phyloP scores from a whole-genome alignment of 2,888 invertebrate genomes.

The Hyalella azteca region DNA sequence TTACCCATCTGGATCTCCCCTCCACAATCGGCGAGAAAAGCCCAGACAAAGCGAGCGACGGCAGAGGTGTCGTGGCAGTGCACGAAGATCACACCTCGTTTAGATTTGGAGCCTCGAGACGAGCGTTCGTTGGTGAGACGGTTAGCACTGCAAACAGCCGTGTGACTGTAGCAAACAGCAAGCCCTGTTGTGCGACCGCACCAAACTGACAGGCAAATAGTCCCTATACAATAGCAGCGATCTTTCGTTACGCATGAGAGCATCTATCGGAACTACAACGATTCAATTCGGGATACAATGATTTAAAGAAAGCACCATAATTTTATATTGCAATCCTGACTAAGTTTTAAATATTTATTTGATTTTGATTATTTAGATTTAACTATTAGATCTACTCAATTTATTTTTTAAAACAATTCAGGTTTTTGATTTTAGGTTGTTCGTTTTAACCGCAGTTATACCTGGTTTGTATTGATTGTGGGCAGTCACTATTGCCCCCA shows the following conservation, averaged over 20 bases:
- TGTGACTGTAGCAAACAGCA: slow-evolving; percentile 26
- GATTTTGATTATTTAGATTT: too few relatives aligned
- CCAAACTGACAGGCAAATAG: slow-evolving; percentile 11
- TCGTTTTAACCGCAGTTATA: too few relatives aligned
- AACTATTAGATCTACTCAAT: too few relatives aligned
- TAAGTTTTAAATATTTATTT: too few relatives aligned
- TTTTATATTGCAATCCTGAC: too few relatives aligned
- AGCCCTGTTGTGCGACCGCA: background rate
- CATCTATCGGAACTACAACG: slow-evolving; percentile 12
- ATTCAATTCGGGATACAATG: background rate
- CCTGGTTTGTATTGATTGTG: too few relatives aligned
- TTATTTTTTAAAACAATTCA: too few relatives aligned
- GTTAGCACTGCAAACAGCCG: slow-evolving; percentile 26
- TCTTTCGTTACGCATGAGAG: slow-evolving; percentile 33
- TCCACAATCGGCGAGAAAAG: too few relatives aligned
- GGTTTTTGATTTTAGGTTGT: too few relatives aligned
- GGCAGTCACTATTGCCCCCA: too few relatives aligned
- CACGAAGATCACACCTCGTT: slow-evolving; percentile 26
- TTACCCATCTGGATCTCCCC: too few relatives aligned
- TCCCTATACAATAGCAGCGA: background rate
- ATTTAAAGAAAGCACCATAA: background rate
- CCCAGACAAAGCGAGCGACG: background rate
- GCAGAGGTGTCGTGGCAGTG: slow-evolving; percentile 21
- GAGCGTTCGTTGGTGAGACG: background rate
- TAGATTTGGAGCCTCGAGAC: background rate